Percentiles rank a stretch among this genome's conserved stretches.
These are phyloP conservation scores for Channallabes apus DNA, from an alignment of 2,797 vertebrate species.

Conservation along the genomic window DNA sequence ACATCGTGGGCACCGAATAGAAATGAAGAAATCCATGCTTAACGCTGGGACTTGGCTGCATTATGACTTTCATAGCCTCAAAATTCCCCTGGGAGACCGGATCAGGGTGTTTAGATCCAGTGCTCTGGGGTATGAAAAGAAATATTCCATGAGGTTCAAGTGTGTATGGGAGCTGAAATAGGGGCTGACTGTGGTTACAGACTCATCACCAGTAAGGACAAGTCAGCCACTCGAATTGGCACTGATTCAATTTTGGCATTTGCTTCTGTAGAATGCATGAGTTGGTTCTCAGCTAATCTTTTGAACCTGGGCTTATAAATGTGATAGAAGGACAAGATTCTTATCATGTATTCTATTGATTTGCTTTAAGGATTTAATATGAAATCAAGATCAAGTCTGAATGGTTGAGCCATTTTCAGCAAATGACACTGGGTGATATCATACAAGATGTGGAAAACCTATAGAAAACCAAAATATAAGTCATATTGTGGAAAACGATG, in stretches of 20 bases:
- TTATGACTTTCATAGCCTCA: slow-evolving; percentile 1
- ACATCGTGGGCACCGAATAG: neutral
- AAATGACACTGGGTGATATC: neutral
- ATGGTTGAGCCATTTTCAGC: neutral
- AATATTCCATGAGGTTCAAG: neutral
- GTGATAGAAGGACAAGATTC: neutral
- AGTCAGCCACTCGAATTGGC: neutral
- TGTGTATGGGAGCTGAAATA: neutral
- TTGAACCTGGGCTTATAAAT: neutral
- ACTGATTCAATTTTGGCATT: neutral
- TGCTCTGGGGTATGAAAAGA: neutral
- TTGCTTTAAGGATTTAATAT: neutral
- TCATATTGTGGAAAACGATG: neutral
- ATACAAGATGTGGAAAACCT: neutral
- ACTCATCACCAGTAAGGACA: slow-evolving; percentile 1
- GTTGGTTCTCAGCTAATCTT: neutral
- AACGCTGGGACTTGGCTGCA: slow-evolving; percentile 2
- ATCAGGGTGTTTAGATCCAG: neutral
- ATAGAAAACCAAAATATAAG: neutral
- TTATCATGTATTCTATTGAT: neutral
- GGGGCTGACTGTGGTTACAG: neutral
- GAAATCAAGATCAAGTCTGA: neutral
- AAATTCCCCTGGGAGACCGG: neutral
- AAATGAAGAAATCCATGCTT: neutral
- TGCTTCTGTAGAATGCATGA: neutral